Conservation (phyloP, 2,797 vertebrate genomes). For the Anguilla pacifica region DNA sequence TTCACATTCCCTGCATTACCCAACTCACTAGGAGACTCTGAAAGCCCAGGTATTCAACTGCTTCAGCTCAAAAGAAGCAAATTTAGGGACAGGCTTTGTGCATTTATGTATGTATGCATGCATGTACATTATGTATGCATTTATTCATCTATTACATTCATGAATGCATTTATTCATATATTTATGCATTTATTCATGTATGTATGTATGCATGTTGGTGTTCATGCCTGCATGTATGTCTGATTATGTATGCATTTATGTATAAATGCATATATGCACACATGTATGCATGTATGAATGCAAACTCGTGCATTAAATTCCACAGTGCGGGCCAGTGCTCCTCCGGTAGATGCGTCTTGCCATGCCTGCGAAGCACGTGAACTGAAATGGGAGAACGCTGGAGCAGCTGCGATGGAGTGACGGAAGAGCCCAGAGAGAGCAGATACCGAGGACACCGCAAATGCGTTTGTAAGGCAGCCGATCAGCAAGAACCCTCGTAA, state of each 20-base stretch:
- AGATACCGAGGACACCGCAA: background rate
- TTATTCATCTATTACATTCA: conserved; percentile 24
- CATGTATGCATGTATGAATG: conserved; percentile 18
- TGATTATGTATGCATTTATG: conserved; percentile 16
- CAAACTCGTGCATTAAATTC: background rate
- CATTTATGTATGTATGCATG: background rate
- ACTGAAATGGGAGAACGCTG: background rate
- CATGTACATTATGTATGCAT: conserved; percentile 20
- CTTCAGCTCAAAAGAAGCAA: background rate
- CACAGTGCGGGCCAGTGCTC: background rate
- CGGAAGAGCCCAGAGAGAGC: background rate
- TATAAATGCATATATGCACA: background rate
- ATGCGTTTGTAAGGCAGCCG: background rate
- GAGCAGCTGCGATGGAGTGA: background rate
- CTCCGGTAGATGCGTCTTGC: background rate
- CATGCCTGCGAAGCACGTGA: background rate
- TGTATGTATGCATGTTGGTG: conserved; percentile 27
- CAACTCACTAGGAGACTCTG: background rate
- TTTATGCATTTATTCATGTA: conserved; percentile 20
- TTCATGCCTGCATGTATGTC: conserved; percentile 9
- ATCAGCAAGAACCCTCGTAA: background rate
- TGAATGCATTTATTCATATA: conserved; percentile 30
- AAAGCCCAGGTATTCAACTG: background rate
- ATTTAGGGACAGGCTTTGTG: background rate
- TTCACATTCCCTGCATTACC: background rate